Conservation (phyloP, 2,797 vertebrate species). For the Antennarius maculatus region DNA sequence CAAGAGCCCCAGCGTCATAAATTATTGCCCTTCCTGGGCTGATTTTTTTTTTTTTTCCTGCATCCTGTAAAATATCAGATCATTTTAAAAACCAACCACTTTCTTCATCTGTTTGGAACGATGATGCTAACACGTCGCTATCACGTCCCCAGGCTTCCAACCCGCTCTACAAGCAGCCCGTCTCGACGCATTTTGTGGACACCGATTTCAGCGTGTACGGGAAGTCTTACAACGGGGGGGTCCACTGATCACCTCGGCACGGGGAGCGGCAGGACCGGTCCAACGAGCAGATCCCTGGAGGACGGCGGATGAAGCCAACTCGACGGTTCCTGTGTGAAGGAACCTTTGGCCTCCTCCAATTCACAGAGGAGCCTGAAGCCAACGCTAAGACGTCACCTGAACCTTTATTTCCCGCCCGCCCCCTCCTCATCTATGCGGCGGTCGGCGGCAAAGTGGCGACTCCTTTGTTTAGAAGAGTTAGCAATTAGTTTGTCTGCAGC, state of each 20-base stretch:
- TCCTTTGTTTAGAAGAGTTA: constrained; percentile 27
- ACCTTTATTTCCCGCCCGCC: neutral
- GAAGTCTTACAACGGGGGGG: constrained; percentile 90
- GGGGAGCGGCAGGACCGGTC: constrained; percentile 80
- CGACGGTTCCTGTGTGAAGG: constrained; percentile 17
- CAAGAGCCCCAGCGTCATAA: too few relatives aligned
- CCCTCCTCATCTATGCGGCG: constrained; percentile 2
- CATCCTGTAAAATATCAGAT: too few relatives aligned
- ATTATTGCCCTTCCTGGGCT: too few relatives aligned
- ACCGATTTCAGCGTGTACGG: constrained; percentile 89
- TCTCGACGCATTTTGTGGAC: constrained; percentile 87
- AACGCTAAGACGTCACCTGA: constrained; percentile 10
- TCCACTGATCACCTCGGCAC: constrained; percentile 83
- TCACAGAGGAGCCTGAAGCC: constrained; percentile 13
- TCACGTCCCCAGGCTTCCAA: constrained; percentile 88
- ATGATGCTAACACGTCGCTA: too few relatives aligned
- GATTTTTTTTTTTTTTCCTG: too few relatives aligned
- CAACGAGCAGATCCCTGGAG: constrained; percentile 54
- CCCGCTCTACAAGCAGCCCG: constrained; percentile 93
- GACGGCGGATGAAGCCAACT: constrained; percentile 32
- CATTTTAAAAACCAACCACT: too few relatives aligned
- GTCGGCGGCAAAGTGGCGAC: constrained; percentile 6
- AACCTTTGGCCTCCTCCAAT: constrained; percentile 37
- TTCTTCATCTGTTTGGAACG: neutral
- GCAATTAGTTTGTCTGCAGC: constrained; percentile 19